A percentile compares a stretch with the other conserved stretches of the same genome.
Evolutionary conservation across 2,113 vertebrate species (phyloP).

Genomic region (Callaeas wilsoni): DNA sequence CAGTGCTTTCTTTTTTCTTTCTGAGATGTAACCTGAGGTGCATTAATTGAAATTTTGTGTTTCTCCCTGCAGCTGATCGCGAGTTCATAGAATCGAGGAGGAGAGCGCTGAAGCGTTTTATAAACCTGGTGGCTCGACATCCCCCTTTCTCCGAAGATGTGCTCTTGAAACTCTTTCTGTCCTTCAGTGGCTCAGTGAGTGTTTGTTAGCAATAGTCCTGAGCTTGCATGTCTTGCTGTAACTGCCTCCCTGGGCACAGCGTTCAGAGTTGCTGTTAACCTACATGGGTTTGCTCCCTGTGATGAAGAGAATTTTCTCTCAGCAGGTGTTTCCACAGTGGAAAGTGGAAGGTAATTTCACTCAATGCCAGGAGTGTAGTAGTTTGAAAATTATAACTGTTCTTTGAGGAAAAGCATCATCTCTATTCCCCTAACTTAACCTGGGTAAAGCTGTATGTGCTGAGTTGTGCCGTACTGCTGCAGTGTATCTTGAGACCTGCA

Average conservation of each 20-base stretch:
- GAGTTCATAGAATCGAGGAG: constrained; percentile 94
- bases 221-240: neutral
- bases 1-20: neutral
- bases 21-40: neutral
- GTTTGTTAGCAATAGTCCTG: neutral
- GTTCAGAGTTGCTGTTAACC: neutral
- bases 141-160: constrained; percentile 91
- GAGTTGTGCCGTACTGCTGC: neutral
- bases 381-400: constrained; percentile 5
- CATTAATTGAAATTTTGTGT: neutral
- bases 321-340: neutral
- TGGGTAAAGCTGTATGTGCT: neutral
- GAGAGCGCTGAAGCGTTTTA: constrained; percentile 85
- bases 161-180: constrained; percentile 89
- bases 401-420: no score
- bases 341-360: neutral
- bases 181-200: constrained; percentile 90
- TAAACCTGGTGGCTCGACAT: constrained; percentile 92
- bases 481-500: neutral
- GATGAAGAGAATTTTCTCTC: neutral
- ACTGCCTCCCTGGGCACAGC: neutral
- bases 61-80: constrained; percentile 78
- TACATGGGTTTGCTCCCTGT: neutral
- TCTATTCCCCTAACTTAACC: no score
- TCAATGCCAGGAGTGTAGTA: neutral